Conservation (phyloP, 2,888 invertebrate species). For the Chymomyza amoena region DNA sequence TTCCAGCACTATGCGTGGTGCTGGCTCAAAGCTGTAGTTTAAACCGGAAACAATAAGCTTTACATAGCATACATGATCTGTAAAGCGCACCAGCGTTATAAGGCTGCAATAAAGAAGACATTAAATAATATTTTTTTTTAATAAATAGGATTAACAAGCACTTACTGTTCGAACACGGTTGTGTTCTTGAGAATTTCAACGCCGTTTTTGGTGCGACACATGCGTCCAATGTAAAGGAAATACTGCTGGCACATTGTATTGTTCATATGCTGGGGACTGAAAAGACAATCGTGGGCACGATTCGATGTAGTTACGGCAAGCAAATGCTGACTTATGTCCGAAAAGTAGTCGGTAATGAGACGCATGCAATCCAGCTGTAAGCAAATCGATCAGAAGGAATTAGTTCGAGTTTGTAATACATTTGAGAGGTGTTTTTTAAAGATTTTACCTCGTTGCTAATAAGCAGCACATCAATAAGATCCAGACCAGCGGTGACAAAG, state of each 20-base stretch:
- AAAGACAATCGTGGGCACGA: slow-evolving; percentile 91
- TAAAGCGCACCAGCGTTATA: slow-evolving; percentile 87
- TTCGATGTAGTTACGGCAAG: slow-evolving; percentile 85
- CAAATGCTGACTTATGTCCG: slow-evolving; percentile 88
- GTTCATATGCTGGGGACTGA: slow-evolving; percentile 92
- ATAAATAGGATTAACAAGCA: slow-evolving; percentile 18
- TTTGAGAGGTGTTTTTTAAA: too few relatives aligned
- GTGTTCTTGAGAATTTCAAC: slow-evolving; percentile 86
- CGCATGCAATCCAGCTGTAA: slow-evolving; percentile 84
- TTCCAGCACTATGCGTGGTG: slow-evolving; percentile 82
- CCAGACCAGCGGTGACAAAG: slow-evolving; percentile 76
- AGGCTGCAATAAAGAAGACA: slow-evolving; percentile 81
- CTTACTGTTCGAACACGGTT: slow-evolving; percentile 87
- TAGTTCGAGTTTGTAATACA: background rate
- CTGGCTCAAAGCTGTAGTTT: slow-evolving; percentile 87
- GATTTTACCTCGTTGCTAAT: slow-evolving; percentile 66
- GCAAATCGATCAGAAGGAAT: background rate
- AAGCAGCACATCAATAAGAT: slow-evolving; percentile 77
- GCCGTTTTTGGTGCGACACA: slow-evolving; percentile 86
- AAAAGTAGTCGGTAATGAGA: slow-evolving; percentile 87
- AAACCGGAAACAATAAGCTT: slow-evolving; percentile 95
- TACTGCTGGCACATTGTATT: slow-evolving; percentile 96
- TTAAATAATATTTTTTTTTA: background rate
- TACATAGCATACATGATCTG: slow-evolving; percentile 94
- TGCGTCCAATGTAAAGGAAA: slow-evolving; percentile 94